A percentile compares a stretch with the other conserved stretches of the same genome.
phyloP scores from a whole-genome alignment of 2,797 vertebrate species.

The Cyclopterus lumpus region DNA sequence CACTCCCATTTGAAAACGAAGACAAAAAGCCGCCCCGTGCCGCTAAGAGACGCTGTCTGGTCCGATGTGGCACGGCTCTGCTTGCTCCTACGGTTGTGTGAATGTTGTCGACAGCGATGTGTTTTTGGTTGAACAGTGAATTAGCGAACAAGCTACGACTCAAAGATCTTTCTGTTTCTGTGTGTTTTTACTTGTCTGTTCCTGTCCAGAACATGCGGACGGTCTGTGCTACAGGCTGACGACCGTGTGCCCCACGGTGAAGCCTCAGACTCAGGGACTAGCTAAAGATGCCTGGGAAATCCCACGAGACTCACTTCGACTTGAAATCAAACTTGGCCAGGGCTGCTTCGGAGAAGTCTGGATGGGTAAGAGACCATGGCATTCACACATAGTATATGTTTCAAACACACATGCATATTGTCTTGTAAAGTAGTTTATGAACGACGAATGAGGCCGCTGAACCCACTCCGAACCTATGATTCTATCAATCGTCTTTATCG shows the following conservation, averaged over 20 bases:
- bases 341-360: constrained; percentile 99
- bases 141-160: neutral
- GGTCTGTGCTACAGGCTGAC: constrained; percentile 97
- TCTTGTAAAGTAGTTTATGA: constrained; percentile 3
- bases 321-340: constrained; percentile 97
- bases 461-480: neutral
- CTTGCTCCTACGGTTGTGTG: neutral
- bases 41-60: no score
- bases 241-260: constrained; percentile 95
- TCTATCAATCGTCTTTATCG: neutral
- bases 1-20: no score
- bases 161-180: neutral
- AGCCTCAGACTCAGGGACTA: constrained; percentile 98
- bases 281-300: constrained; percentile 99
- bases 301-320: constrained; percentile 92
- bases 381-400: neutral
- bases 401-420: neutral
- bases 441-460: neutral
- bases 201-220: constrained; percentile 91
- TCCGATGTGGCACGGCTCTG: neutral
- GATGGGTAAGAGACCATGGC: constrained; percentile 90
- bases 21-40: no score
- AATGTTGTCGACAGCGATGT: neutral
- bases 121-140: neutral
- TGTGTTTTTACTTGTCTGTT: constrained; percentile 17